Base-by-base conservation (phyloP, 2,888 invertebrate species). In the Phrixothrix hirtus region DNA sequence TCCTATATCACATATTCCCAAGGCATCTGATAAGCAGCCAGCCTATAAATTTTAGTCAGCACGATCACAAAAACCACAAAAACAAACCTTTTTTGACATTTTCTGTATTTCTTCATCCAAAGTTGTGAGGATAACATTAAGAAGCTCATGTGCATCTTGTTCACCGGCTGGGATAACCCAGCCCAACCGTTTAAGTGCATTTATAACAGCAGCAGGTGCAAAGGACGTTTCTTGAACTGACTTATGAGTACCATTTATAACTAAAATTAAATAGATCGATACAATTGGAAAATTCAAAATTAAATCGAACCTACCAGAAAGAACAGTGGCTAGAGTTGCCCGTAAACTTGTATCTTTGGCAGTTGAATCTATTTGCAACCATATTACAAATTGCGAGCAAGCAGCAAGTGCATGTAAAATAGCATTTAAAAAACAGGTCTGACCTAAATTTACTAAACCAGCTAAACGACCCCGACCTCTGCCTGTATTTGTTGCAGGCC, bases 131-230 rank as follows among this genome's bases (percentile, higher is more conserved):
- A 97, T 78, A 5, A 94, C 88, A 74, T 94, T 92, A 64, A 96
- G 85, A 41, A 97, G 75, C 76, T 97, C 96, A 72, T 95, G 95
- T 0, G 95, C 92, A 77, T 97, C 97, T 75, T 95, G 89, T 77
- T 96, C 93, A 59, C 92, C 93, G 13, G 87, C 83, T 0, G 92
- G 88, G 61, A 95, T 91, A 35, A 88, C 87, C 94, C 95, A 95
- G 10, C 91, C 87, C 0, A 89, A 81, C 1, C 84, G 79, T 13
- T 87, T 79, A 3, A 95, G 78, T 0, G 91, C 87, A 55, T 87
- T 83, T 58, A 93, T 81, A 7, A 93, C 86, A 1, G 82, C 82
- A 2, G 79, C 81, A 0, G 87, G 86, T 1, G 83, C 82, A 61
- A 79, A 81, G 7, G 82, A 80, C 0, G 80, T 79, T 50, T 83